phyloP scores from a whole-genome alignment of 2,888 invertebrate species.

The Metalampra italica region DNA sequence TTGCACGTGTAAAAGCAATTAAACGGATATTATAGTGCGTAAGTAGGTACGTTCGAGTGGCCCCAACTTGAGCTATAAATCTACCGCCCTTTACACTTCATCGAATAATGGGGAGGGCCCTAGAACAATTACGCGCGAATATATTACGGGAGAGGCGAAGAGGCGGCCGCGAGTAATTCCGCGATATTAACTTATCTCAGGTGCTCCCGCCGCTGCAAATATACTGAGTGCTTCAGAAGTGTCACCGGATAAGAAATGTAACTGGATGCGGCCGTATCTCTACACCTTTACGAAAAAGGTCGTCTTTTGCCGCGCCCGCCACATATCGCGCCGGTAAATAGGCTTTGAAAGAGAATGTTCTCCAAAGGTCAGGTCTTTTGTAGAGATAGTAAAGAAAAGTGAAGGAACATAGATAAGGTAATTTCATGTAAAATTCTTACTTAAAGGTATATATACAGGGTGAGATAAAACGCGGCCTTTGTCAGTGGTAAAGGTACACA shows the following conservation, averaged over 20 bases:
- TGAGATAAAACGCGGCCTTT: no score
- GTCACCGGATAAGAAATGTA: constrained; percentile 29
- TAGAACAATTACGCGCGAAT: constrained; percentile 61
- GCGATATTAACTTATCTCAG: constrained; percentile 60
- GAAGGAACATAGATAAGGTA: background rate
- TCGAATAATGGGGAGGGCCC: constrained; percentile 61
- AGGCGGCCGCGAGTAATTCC: constrained; percentile 42
- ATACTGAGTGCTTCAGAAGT: constrained; percentile 34
- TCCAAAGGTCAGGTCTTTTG: constrained; percentile 2
- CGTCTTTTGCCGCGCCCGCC: background rate
- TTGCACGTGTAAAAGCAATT: constrained; percentile 39
- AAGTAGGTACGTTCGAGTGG: constrained; percentile 39
- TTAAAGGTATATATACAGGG: no score
- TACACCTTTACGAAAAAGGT: constrained; percentile 14
- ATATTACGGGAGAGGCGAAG: constrained; percentile 35
- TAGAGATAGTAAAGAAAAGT: background rate
- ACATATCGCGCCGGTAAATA: background rate
- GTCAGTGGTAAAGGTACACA: no score
- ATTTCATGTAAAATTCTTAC: no score
- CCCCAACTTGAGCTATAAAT: constrained; percentile 65
- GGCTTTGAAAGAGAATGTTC: constrained; percentile 1
- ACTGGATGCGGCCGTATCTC: constrained; percentile 21
- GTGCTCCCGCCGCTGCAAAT: constrained; percentile 42
- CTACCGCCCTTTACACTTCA: constrained; percentile 64
- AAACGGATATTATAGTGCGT: constrained; percentile 51